These are phyloP conservation scores for Lerista edwardsae DNA, from an alignment of 2,797 vertebrate genomes.

Conservation along the genomic window DNA sequence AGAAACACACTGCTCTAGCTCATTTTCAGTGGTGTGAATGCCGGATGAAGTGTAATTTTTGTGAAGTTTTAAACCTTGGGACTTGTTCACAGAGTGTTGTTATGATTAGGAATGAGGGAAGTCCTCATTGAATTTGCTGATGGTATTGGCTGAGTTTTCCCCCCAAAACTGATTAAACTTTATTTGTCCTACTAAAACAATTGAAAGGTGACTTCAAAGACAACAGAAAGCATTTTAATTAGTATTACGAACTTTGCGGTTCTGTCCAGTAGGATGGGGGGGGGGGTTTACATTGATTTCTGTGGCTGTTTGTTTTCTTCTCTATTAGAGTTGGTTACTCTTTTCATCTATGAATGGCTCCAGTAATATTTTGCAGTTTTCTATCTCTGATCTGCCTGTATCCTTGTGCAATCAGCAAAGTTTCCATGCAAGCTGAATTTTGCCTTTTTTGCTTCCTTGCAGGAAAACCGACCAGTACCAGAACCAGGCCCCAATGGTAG, in stretches of 20 bases:
- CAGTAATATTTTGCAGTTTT: not conserved
- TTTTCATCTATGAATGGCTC: not conserved
- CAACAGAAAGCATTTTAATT: not conserved
- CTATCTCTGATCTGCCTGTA: not conserved
- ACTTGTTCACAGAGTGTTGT: not conserved
- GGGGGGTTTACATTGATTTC: no score
- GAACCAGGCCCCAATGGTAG: conserved; percentile 91
- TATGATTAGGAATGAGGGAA: not conserved
- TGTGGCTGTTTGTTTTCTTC: not conserved
- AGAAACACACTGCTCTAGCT: no score
- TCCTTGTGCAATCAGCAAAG: not conserved
- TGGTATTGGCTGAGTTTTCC: not conserved
- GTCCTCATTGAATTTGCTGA: not conserved
- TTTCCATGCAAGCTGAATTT: conserved; percentile 46
- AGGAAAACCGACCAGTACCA: conserved; percentile 91
- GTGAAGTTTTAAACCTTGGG: not conserved
- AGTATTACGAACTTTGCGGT: not conserved
- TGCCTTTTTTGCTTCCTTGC: conserved; percentile 45
- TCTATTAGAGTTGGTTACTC: not conserved
- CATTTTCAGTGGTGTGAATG: not conserved
- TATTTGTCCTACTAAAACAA: not conserved
- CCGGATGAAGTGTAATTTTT: not conserved
- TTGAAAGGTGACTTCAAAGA: not conserved
- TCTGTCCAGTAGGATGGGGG: not conserved
- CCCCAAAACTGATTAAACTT: not conserved